These are phyloP conservation scores for Poeciliopsis gracilis DNA, from an alignment of 2,797 vertebrate species.

Conservation along the genomic window DNA sequence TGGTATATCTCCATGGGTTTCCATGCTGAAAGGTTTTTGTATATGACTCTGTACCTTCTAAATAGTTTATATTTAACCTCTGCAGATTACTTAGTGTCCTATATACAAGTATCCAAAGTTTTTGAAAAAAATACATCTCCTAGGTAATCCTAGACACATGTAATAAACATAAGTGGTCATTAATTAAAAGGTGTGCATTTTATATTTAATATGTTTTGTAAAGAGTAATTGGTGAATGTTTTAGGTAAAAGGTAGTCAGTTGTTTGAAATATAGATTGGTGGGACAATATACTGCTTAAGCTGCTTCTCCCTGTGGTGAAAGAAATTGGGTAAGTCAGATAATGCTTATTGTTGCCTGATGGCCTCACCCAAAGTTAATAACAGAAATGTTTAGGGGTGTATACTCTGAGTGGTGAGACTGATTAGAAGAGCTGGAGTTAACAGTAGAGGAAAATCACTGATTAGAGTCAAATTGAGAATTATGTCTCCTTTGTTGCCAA, in stretches of 20 bases:
- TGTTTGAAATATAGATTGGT: background rate
- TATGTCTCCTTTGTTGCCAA: background rate
- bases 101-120: no score
- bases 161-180: background rate
- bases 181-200: background rate
- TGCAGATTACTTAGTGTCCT: no score
- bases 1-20: no score
- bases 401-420: background rate
- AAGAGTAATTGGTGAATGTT: background rate
- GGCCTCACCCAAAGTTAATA: background rate
- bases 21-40: no score
- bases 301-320: background rate
- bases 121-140: background rate
- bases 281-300: background rate
- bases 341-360: background rate
- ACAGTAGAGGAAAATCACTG: background rate
- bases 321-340: background rate
- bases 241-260: background rate
- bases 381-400: background rate
- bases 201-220: background rate
- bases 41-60: no score
- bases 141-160: no score
- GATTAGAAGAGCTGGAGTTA: background rate
- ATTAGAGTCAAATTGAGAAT: background rate
- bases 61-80: no score